Evolutionary conservation across 1,140 invertebrate genomes (phyloP).

Genomic region (Venturia canescens): DNA sequence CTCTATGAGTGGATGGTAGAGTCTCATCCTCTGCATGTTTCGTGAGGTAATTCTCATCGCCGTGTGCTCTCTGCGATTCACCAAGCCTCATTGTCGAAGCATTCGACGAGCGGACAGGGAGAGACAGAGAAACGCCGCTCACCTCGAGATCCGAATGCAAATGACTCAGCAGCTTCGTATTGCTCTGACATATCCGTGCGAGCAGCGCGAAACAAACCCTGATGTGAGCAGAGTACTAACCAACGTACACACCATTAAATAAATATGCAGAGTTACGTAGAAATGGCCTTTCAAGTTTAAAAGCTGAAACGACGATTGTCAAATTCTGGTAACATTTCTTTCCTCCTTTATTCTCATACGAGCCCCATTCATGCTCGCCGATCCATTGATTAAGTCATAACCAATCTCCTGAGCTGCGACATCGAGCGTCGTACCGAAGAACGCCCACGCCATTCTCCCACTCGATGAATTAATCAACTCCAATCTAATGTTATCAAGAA

Average conservation of each 20-base stretch:
- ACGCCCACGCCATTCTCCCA: no score
- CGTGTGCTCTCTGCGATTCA: background rate
- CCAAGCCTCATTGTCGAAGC: constrained; percentile 29
- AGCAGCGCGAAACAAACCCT: background rate
- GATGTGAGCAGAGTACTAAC: background rate
- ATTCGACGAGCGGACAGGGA: background rate
- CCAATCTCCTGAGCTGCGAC: no score
- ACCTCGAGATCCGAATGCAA: constrained; percentile 30
- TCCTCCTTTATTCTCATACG: no score
- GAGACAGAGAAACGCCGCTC: background rate
- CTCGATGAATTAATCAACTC: no score
- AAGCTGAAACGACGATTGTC: no score
- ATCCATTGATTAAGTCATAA: no score
- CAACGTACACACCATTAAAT: background rate
- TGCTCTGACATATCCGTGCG: constrained; percentile 33
- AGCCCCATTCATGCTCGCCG: no score
- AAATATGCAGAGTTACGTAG: background rate
- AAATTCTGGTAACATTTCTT: no score
- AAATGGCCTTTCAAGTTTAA: no score
- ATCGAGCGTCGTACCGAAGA: no score
- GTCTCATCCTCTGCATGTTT: background rate
- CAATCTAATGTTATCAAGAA: no score
- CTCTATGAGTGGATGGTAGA: background rate
- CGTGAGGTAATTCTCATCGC: background rate
- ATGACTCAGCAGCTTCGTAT: constrained; percentile 26